These are phyloP conservation scores for Gastracanthus pulcherrimus DNA, from an alignment of 2,888 invertebrate species.

Conservation along the genomic window DNA sequence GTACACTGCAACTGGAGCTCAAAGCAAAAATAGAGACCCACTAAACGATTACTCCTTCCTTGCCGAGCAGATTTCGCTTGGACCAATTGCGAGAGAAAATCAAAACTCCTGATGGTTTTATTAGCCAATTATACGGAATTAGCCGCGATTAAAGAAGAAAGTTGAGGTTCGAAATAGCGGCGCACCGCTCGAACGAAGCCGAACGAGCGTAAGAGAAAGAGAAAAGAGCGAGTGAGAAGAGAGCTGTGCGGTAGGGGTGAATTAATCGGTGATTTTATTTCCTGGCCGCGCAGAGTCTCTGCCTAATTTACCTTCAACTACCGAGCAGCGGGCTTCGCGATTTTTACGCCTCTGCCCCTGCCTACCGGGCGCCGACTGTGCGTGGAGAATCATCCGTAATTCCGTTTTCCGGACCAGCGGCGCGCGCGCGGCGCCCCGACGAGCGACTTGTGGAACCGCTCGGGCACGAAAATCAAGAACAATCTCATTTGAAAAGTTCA, in stretches of 20 bases:
- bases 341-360: conserved; percentile 12
- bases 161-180: not conserved
- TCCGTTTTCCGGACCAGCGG: conserved; percentile 49
- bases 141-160: conserved; percentile 37
- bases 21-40: too few species aligned
- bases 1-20: too few species aligned
- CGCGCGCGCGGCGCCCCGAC: not conserved
- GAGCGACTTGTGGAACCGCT: conserved; percentile 37
- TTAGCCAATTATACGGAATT: conserved; percentile 40
- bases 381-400: conserved; percentile 37
- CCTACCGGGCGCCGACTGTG: not conserved
- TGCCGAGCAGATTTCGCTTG: too few species aligned
- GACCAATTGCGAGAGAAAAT: not conserved
- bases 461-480: conserved; percentile 47
- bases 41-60: not conserved
- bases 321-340: not conserved
- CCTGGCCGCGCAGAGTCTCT: not conserved
- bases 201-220: too few species aligned
- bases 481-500: conserved; percentile 51
- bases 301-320: conserved; percentile 27
- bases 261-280: conserved; percentile 52
- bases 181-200: too few species aligned
- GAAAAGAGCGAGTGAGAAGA: too few species aligned
- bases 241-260: conserved; percentile 19
- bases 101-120: conserved; percentile 24